Evolutionary conservation across 2,113 vertebrate species (phyloP).

Genomic region (Etheostoma cragini): DNA sequence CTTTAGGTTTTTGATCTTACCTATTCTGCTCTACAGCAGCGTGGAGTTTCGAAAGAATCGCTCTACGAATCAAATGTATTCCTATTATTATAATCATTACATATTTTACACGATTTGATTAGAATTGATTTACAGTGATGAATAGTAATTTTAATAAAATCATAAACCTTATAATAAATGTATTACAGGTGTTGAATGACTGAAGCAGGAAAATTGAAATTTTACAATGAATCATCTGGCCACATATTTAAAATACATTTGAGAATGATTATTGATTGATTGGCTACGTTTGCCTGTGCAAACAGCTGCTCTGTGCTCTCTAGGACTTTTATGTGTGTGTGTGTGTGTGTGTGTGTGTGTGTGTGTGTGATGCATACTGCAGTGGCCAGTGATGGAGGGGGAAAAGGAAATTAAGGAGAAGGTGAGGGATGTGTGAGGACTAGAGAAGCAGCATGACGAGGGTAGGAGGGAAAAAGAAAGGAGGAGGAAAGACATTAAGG

Average conservation of each 20-base stretch:
- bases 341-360: constrained; percentile 6
- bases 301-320: background rate
- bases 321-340: constrained; percentile 37
- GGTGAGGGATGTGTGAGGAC: constrained; percentile 8
- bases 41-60: background rate
- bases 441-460: background rate
- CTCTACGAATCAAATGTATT: background rate
- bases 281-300: background rate
- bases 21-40: background rate
- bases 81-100: background rate
- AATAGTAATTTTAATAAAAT: background rate
- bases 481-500: background rate
- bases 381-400: constrained; percentile 27
- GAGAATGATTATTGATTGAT: constrained; percentile 9
- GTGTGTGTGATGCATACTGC: constrained; percentile 53
- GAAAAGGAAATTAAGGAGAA: constrained; percentile 11
- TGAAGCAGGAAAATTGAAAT: background rate
- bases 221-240: background rate
- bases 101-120: background rate
- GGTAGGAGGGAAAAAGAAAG: background rate
- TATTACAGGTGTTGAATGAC: background rate
- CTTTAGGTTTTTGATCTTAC: background rate
- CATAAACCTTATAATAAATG: background rate
- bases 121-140: background rate
- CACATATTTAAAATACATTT: background rate